Evolutionary conservation across 53 echinoderm and acorn worm genomes (phyloP), one percentile per base, ranked within the genome.

Genomic region (Holothuria scabra): DNA sequence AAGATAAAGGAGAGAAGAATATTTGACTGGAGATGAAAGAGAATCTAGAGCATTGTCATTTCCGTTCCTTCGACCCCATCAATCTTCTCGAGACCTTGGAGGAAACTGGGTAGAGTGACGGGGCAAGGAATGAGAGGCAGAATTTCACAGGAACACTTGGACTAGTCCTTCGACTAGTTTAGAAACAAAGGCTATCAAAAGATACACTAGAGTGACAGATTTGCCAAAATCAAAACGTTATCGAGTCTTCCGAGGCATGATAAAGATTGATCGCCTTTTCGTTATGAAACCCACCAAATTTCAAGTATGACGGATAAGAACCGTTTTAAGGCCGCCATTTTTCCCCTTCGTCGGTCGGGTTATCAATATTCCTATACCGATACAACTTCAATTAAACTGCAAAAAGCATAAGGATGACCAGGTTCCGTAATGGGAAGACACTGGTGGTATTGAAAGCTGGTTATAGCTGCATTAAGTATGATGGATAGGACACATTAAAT

Each of bases 231-330:
- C 48, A 72, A 72, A 72, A 72, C 48, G 46, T 72, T 48, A 22
- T 72, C 72, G 44, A 44, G 46, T 25, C 46, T 30, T 67, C 37
- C 52, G 52, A 52, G 18, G 52, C 52, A 52, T 52, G 52, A 52
- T 16, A 52, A 52, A 52, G 52, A 52, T 52, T 52, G 52, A 52
- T 52, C 52, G 52, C 14, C 16, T 14, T 52, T 52, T 52, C 52
- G 52, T 52, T 44, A 72, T 19, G 48, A 46, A 72, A 46, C 48
- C 72, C 41, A 38, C 44, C 46, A 19, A 25, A 11, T 72, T n/a
- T 72, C 72, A 44, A 72, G 72, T 72, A 72, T 72, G 72, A 72
- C 72, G 72, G 72, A 72, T 72, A 72, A 72, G 72, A n/a, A 46
- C 44, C 72, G 72, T 72, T 72, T 72, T 44, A 72, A 46, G 44